These are phyloP conservation scores for Lycaon pictus DNA, from an alignment of 2,113 vertebrate genomes.

Conservation along the genomic window DNA sequence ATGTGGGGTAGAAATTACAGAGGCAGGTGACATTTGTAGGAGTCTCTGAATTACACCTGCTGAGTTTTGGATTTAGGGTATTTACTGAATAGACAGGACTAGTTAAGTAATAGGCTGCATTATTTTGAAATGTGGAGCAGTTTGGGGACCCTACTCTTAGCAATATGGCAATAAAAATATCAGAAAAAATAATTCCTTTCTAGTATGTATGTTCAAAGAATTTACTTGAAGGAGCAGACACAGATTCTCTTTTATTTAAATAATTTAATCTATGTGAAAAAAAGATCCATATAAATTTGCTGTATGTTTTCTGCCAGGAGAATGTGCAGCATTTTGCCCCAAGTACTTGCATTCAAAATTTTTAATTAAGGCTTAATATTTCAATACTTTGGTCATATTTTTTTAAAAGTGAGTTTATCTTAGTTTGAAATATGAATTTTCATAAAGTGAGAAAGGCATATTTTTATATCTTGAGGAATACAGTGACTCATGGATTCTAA, in stretches of 20 bases:
- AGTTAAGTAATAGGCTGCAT: constrained; percentile 66
- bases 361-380: background rate
- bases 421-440: background rate
- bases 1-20: constrained; percentile 58
- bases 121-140: constrained; percentile 73
- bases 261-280: background rate
- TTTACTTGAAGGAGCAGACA: constrained; percentile 44
- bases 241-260: constrained; percentile 37
- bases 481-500: background rate
- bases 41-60: constrained; percentile 67
- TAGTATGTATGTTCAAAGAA: constrained; percentile 50
- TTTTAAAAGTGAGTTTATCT: background rate
- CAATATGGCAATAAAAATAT: constrained; percentile 62
- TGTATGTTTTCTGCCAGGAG: background rate
- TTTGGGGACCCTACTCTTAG: constrained; percentile 29
- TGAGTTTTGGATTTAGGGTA: constrained; percentile 62
- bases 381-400: background rate
- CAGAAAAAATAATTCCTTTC: constrained; percentile 68
- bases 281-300: background rate
- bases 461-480: background rate
- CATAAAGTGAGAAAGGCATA: background rate
- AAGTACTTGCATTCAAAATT: background rate
- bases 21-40: constrained; percentile 62
- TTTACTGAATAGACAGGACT: constrained; percentile 54
- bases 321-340: background rate